Evolutionary conservation across 2,888 invertebrate species (phyloP).

Genomic region (Philereme transversata): DNA sequence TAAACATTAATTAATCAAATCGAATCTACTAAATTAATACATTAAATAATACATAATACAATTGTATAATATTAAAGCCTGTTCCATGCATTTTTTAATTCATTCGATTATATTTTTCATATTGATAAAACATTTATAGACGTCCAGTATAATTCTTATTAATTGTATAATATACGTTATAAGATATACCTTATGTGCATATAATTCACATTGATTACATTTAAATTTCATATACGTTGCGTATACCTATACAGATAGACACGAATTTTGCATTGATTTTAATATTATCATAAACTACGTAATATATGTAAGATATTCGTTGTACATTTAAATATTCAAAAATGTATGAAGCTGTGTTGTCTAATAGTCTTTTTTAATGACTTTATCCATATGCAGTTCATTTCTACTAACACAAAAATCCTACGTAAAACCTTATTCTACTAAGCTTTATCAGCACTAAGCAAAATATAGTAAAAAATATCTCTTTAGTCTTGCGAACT

Average conservation of each 20-base stretch:
- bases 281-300: not conserved
- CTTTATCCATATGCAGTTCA: not conserved
- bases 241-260: too few relatives aligned
- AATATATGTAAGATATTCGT: constrained; percentile 9
- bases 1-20: constrained; percentile 8
- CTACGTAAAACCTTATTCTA: not conserved
- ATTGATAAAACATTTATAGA: constrained; percentile 1
- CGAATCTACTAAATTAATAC: constrained; percentile 17
- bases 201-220: constrained; percentile 8
- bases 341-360: not conserved
- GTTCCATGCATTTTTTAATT: constrained; percentile 61
- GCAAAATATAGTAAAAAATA: not conserved
- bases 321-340: constrained; percentile 10
- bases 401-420: not conserved
- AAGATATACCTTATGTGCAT: constrained; percentile 4
- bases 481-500: not conserved
- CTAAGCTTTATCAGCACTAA: not conserved
- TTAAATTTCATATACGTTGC: not conserved
- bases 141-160: not conserved
- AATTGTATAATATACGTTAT: not conserved
- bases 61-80: constrained; percentile 64
- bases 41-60: constrained; percentile 20
- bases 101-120: constrained; percentile 11
- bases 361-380: not conserved
- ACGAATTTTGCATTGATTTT: too few relatives aligned